Evolutionary conservation across 2,888 invertebrate genomes (phyloP).

Genomic region (Cataglyphis altisquamis): DNA sequence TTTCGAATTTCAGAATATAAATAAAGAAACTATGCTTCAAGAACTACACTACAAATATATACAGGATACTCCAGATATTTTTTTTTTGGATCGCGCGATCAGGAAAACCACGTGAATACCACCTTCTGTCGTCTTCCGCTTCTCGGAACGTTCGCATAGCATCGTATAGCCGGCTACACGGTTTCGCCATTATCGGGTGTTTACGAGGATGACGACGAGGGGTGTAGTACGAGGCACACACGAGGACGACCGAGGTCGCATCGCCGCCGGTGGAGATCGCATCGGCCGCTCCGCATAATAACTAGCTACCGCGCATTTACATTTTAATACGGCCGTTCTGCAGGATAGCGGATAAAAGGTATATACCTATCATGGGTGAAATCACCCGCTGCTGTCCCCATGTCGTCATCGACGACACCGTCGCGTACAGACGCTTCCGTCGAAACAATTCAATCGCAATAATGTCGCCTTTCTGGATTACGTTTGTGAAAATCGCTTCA

Average conservation of each 20-base stretch:
- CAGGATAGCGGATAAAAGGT: constrained; percentile 73
- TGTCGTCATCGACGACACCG: constrained; percentile 53
- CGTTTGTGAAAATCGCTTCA: background rate
- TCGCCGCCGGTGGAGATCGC: constrained; percentile 76
- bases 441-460: constrained; percentile 31
- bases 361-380: constrained; percentile 65
- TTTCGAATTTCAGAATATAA: background rate
- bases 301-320: constrained; percentile 81
- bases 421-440: background rate
- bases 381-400: constrained; percentile 61
- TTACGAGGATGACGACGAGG: constrained; percentile 76
- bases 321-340: constrained; percentile 81
- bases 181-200: constrained; percentile 83
- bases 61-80: constrained; percentile 43
- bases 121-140: constrained; percentile 15
- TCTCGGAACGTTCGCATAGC: constrained; percentile 66
- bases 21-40: background rate
- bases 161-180: constrained; percentile 77
- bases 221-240: constrained; percentile 64
- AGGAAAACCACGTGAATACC: constrained; percentile 32
- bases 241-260: constrained; percentile 74
- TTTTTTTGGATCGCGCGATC: constrained; percentile 65
- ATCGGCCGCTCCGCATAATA: constrained; percentile 80
- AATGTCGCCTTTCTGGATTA: background rate
- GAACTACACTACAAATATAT: constrained; percentile 15